These are phyloP conservation scores for Rotaria magnacalcarata DNA, from an alignment of 2,888 invertebrate genomes.

Conservation along the genomic window DNA sequence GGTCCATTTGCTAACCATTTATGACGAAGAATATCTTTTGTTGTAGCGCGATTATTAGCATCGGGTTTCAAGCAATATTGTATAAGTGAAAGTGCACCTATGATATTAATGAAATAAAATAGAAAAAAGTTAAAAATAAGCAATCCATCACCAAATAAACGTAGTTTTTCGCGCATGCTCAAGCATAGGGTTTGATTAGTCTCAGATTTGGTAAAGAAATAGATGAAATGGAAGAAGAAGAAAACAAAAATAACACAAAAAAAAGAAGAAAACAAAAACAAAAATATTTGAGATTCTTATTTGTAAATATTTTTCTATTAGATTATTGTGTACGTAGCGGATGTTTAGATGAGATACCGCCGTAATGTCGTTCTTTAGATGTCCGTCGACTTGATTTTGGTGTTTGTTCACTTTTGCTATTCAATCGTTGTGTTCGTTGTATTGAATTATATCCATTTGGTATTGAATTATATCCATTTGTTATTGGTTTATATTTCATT, in stretches of 20 bases:
- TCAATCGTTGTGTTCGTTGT: background rate
- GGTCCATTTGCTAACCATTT: background rate
- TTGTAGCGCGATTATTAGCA: constrained; percentile 13
- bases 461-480: background rate
- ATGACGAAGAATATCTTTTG: constrained; percentile 33
- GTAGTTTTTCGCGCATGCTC: constrained; percentile 1
- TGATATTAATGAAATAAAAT: constrained; percentile 17
- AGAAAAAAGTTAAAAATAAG: constrained; percentile 21
- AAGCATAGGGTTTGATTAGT: constrained; percentile 18
- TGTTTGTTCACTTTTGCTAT: background rate
- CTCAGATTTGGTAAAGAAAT: background rate
- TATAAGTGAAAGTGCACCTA: constrained; percentile 31
- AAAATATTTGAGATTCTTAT: background rate
- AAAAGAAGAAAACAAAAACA: background rate
- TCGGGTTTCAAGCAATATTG: constrained; percentile 15
- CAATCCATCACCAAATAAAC: constrained; percentile 15
- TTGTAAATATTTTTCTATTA: background rate
- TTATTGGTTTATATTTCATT: background rate
- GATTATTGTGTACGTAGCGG: background rate
- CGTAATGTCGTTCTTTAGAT: background rate
- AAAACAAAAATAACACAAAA: background rate
- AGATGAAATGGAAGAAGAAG: background rate
- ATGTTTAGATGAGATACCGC: background rate
- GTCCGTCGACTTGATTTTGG: background rate
- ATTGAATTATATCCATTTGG: background rate